Evolutionary conservation across 2,797 vertebrate genomes (phyloP).

Genomic region (Cryptoprocta ferox): DNA sequence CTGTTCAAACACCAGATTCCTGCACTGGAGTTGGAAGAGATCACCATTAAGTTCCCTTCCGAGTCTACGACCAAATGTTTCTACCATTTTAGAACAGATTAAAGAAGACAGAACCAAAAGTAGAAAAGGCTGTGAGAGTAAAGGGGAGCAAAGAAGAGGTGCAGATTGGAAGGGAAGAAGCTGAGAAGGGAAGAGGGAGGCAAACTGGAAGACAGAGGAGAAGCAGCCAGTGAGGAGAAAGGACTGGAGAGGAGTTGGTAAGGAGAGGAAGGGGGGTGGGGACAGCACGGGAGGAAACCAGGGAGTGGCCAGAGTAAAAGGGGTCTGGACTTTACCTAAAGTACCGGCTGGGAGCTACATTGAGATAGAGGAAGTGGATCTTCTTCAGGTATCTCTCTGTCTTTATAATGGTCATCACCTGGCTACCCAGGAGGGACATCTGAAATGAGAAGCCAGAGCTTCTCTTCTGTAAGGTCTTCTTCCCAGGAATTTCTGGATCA

Average conservation of each 20-base stretch:
- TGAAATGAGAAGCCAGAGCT: not conserved
- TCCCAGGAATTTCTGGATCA: not conserved
- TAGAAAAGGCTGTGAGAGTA: not conserved
- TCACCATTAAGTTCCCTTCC: constrained; percentile 7
- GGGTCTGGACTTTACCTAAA: constrained; percentile 85
- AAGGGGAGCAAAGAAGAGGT: not conserved
- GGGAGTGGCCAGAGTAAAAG: not conserved
- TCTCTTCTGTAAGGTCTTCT: not conserved
- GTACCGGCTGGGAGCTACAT: constrained; percentile 81
- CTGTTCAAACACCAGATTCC: not conserved
- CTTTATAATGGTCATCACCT: constrained; percentile 65
- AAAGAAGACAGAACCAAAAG: constrained; percentile 21
- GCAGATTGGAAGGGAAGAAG: not conserved
- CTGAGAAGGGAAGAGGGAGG: not conserved
- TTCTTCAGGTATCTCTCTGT: constrained; percentile 78
- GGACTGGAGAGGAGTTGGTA: not conserved
- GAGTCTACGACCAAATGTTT: not conserved
- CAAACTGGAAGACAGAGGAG: not conserved
- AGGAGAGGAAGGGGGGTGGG: not conserved
- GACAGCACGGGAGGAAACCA: rapidly evolving
- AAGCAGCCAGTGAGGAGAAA: not conserved
- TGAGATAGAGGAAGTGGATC: constrained; percentile 88
- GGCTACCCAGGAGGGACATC: not conserved
- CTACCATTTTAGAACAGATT: not conserved
- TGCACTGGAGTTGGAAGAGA: not conserved